Base-by-base conservation (phyloP, 2,888 invertebrate genomes). In the Chymomyza caudatula region DNA sequence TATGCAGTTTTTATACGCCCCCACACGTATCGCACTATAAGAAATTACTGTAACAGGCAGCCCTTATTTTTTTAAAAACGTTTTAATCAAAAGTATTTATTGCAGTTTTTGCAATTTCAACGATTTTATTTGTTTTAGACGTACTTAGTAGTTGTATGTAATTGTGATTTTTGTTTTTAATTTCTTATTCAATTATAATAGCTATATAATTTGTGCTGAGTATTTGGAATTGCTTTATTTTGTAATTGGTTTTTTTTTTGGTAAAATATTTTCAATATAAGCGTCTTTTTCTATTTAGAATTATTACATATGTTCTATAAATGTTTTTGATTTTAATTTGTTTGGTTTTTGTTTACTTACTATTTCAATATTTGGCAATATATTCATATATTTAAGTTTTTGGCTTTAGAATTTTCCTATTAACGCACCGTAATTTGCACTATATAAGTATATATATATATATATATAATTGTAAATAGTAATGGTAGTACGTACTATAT, bases 91-190 rank as follows among this genome's bases (percentile, higher is more conserved):
- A 51, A 49, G 17, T 49, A 4, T n/a, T n/a, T 13, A 13, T 51
- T 20, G 49, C 3, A 49, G 4, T 51, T 51, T 51, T 1, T 63
- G 63, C 70, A 69, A 76, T 76, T 73, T 59, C 65, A 73, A 79
- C 79, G 77, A 76, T 69, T 71, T 69, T 69, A 70, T 74, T 57
- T 57, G 20, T 44, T 60, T 60, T 69, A 42, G 49, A 51, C 20
- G 6, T 55, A n/a, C n/a, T n/a, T n/a, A n/a, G n/a, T n/a, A 42
- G 57, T 64, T 29, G 20, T 64, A 51, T 61, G 59, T 42, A 67
- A 67, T 73, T 69, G 67, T 49, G 22, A 19, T 15, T 52, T 47
- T 17, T 2, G 13, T 17, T 47, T 17, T 11, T 13, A 11, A 4
- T 47, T 47, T 44, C 8, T 47, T 3, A 47, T 17, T 47, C n/a